phyloP scores from a whole-genome alignment of 2,113 vertebrate species.

The Isichthys henryi region DNA sequence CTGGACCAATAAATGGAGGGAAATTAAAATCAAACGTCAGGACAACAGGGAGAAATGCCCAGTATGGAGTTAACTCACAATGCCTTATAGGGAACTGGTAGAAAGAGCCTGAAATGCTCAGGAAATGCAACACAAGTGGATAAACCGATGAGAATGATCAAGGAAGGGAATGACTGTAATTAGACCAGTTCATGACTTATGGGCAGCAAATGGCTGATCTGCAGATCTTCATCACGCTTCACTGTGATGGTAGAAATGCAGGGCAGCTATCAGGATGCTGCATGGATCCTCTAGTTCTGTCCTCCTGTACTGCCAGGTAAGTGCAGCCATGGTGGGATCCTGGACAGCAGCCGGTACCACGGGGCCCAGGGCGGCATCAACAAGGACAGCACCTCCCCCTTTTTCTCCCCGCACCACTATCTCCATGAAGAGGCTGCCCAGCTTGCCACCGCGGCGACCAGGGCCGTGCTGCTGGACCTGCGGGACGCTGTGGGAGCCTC shows the following conservation, averaged over 20 bases:
- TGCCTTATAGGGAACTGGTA: not conserved
- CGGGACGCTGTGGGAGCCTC: constrained; percentile 56
- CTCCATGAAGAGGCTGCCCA: constrained; percentile 64
- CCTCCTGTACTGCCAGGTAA: constrained; percentile 55
- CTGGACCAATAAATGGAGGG: not conserved
- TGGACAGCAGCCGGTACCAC: constrained; percentile 63
- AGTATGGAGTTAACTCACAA: not conserved
- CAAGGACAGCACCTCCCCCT: constrained; percentile 70
- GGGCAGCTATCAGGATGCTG: not conserved
- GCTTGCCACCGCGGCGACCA: constrained; percentile 66
- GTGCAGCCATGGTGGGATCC: constrained; percentile 75
- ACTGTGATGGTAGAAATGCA: not conserved
- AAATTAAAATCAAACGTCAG: not conserved
- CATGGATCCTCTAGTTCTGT: not conserved
- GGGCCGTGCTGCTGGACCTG: constrained; percentile 62
- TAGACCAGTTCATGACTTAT: not conserved
- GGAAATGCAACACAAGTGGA: not conserved
- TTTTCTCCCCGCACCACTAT: constrained; percentile 74
- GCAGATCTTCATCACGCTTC: not conserved
- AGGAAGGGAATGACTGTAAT: not conserved
- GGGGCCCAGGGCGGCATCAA: constrained; percentile 74
- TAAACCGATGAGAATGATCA: not conserved
- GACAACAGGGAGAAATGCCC: not conserved
- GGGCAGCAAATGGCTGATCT: not conserved
- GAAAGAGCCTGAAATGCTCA: not conserved